Evolutionary conservation across 2,113 vertebrate species (phyloP).

Genomic region (Odocoileus virginianus): DNA sequence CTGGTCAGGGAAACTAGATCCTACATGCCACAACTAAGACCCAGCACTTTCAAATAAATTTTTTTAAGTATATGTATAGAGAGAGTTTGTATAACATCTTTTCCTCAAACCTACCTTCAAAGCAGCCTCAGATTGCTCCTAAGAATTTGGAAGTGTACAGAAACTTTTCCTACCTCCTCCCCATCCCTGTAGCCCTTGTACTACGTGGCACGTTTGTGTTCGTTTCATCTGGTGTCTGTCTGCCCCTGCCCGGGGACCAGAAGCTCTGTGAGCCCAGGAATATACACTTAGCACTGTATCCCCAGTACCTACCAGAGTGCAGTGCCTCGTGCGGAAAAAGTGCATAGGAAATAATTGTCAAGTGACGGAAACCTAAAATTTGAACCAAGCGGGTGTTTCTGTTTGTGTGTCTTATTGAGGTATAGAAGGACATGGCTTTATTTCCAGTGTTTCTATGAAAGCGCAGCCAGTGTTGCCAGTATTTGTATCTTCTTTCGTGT

Average conservation of each 20-base stretch:
- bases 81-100: neutral
- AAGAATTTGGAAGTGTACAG: neutral
- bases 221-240: neutral
- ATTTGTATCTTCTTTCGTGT: neutral
- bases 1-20: neutral
- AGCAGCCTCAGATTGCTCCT: neutral
- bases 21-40: neutral
- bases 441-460: neutral
- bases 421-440: neutral
- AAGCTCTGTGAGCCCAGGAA: neutral
- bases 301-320: neutral
- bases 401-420: neutral
- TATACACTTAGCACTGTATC: neutral
- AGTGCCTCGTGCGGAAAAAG: accelerated
- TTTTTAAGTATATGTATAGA: neutral
- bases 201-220: accelerated
- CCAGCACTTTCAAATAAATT: neutral
- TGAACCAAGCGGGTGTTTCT: neutral
- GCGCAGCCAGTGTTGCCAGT: neutral
- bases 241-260: neutral
- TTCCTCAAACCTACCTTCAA: neutral
- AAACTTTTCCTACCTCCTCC: neutral
- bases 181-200: neutral
- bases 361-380: neutral
- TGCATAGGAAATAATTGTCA: accelerated